A percentile compares a stretch with the other conserved stretches of the same genome.
Evolutionary conservation across 1,140 invertebrate species (phyloP).

Genomic region (Pantala flavescens): DNA sequence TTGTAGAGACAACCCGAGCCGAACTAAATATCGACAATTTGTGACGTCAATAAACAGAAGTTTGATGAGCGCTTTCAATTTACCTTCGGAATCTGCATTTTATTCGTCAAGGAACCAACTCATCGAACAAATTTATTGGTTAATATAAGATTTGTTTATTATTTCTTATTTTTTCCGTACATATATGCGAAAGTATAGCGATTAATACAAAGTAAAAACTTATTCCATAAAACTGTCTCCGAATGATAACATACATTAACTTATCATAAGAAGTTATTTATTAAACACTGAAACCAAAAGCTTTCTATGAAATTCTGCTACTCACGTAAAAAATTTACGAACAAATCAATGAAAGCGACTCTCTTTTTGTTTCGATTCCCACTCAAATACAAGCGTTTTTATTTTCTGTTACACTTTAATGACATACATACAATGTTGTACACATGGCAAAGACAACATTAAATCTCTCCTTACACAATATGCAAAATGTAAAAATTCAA

Average conservation of each 20-base stretch:
- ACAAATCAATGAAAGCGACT: constrained; percentile 10
- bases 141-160: constrained; percentile 16
- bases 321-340: constrained; percentile 2
- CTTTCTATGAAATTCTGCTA: not conserved
- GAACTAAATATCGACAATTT: too few relatives aligned
- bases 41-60: too few relatives aligned
- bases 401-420: constrained; percentile 13
- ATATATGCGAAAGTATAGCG: constrained; percentile 8
- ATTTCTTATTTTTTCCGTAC: constrained; percentile 11
- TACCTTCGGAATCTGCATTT: too few relatives aligned
- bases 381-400: constrained; percentile 13
- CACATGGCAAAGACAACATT: constrained; percentile 16
- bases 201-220: constrained; percentile 12
- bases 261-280: not conserved
- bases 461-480: constrained; percentile 16
- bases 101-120: too few relatives aligned
- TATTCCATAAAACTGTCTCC: not conserved
- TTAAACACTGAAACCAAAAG: not conserved
- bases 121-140: not conserved
- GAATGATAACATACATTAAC: constrained; percentile 1
- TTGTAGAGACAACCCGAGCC: too few relatives aligned
- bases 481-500: constrained; percentile 16
- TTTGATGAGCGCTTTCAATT: too few relatives aligned
- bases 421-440: constrained; percentile 15
- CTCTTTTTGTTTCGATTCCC: constrained; percentile 1